Percentiles rank a stretch among this genome's conserved stretches.
phyloP scores from a whole-genome alignment of 2,113 vertebrate genomes.

The Eclectus roratus region DNA sequence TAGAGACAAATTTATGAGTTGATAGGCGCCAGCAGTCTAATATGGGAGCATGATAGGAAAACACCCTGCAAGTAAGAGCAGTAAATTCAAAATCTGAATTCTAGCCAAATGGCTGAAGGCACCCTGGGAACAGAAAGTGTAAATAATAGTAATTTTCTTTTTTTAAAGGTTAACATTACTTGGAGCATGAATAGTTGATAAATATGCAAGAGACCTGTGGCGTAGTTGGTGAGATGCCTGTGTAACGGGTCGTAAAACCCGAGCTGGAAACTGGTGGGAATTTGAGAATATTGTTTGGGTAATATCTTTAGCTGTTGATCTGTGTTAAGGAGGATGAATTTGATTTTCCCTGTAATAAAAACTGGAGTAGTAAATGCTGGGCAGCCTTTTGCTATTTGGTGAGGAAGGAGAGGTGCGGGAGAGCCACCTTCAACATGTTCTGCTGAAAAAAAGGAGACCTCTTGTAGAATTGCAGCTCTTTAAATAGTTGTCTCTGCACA shows the following conservation, averaged over 20 bases:
- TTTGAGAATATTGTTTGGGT: background rate
- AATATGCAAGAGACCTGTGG: background rate
- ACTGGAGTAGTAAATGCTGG: background rate
- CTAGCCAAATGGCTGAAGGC: background rate
- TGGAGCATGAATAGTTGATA: background rate
- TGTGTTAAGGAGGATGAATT: background rate
- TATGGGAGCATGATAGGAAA: background rate
- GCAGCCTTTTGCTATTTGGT: background rate
- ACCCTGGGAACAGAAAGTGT: background rate
- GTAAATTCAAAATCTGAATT: background rate
- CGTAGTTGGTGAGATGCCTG: background rate
- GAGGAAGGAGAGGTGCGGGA: background rate
- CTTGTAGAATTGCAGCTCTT: background rate
- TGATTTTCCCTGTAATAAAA: background rate
- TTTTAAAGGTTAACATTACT: background rate
- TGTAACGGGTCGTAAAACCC: background rate
- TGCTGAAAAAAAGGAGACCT: background rate
- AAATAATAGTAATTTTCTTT: background rate
- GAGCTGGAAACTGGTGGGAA: background rate
- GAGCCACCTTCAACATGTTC: background rate
- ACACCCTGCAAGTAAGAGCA: background rate
- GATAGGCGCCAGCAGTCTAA: background rate
- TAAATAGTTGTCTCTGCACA: background rate
- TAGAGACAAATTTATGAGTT: slow-evolving; percentile 31
- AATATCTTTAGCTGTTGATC: background rate